Evolutionary conservation across 2,888 invertebrate genomes (phyloP).

Genomic region (Eustalomyia histrio): DNA sequence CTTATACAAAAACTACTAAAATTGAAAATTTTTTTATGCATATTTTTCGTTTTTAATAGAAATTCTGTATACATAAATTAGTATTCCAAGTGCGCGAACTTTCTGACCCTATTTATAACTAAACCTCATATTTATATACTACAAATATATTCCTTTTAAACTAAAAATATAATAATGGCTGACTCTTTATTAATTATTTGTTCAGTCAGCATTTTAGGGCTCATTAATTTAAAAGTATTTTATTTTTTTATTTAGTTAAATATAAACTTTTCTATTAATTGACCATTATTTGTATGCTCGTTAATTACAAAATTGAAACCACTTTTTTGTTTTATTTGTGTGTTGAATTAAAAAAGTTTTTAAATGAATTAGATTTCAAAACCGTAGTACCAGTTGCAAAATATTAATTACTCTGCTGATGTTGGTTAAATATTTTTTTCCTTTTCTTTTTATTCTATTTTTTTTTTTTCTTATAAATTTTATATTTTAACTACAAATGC

Average conservation of each 20-base stretch:
- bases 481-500: conserved; percentile 14
- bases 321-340: conserved; percentile 32
- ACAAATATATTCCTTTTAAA: too few species aligned
- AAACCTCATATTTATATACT: too few species aligned
- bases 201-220: neutral
- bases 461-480: neutral
- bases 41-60: too few species aligned
- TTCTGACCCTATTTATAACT: too few species aligned
- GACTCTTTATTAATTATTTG: neutral
- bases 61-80: too few species aligned
- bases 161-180: too few species aligned
- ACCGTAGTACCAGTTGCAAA: conserved; percentile 16
- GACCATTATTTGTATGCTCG: conserved; percentile 24
- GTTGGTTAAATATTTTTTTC: neutral
- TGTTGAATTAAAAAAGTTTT: conserved; percentile 17
- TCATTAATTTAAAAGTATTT: neutral
- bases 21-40: too few species aligned
- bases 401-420: conserved; percentile 29
- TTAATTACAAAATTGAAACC: conserved; percentile 12
- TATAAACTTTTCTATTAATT: conserved; percentile 43
- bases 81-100: too few species aligned
- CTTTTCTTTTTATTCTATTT: neutral
- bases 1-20: too few species aligned
- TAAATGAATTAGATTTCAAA: conserved; percentile 40
- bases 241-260: neutral